phyloP scores from a whole-genome alignment of 2,888 invertebrate species.

The Operophtera brumata region DNA sequence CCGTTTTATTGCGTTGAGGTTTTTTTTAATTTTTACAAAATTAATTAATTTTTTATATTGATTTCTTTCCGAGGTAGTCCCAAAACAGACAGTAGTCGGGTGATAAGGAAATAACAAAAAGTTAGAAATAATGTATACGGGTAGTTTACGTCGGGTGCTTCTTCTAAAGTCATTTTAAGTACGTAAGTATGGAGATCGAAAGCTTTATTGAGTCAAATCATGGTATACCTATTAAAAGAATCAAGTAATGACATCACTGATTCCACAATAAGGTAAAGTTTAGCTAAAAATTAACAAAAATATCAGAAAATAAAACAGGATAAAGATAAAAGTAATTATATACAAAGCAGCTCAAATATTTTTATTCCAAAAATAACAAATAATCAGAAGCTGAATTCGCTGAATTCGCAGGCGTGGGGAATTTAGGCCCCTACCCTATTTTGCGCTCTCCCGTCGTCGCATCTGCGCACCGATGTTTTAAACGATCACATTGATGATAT shows the following conservation, averaged over 20 bases:
- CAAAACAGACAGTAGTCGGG: no score
- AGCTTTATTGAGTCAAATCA: not conserved
- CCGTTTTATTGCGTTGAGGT: no score
- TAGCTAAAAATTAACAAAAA: not conserved
- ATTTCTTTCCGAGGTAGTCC: no score
- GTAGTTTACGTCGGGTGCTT: not conserved
- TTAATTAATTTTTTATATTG: no score
- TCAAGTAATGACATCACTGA: constrained; percentile 4
- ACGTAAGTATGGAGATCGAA: not conserved
- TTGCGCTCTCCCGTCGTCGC: constrained; percentile 13
- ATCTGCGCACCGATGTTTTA: constrained; percentile 12
- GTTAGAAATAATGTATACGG: no score
- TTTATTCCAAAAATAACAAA: not conserved
- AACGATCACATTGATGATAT: constrained; percentile 7
- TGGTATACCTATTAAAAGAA: not conserved
- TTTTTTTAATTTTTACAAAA: no score
- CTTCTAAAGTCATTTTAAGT: not conserved
- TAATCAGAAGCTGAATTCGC: not conserved
- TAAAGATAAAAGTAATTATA: constrained; percentile 5
- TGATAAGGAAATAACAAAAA: no score
- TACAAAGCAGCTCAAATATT: not conserved
- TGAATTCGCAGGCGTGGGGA: constrained; percentile 6
- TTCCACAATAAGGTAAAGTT: not conserved
- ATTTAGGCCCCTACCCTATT: constrained; percentile 27
- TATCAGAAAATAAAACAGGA: constrained; percentile 4